Conservation (phyloP, 2,797 vertebrate genomes). For the Anableps anableps region DNA sequence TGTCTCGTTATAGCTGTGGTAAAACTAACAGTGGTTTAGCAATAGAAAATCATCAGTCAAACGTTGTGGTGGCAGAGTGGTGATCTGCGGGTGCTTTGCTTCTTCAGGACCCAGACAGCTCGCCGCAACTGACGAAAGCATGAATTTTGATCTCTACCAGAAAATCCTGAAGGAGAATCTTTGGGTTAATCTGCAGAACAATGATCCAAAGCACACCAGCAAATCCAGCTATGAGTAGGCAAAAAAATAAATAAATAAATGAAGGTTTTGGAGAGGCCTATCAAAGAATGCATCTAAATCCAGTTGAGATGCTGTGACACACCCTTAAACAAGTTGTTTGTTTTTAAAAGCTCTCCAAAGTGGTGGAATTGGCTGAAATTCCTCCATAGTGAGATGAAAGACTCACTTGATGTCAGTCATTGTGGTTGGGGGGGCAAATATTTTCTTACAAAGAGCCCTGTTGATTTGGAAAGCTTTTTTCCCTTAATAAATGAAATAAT, state of each 20-base stretch:
- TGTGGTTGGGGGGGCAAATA: not conserved
- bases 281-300: not conserved
- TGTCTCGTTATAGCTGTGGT: too few relatives aligned
- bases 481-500: not conserved
- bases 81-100: too few relatives aligned
- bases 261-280: not conserved
- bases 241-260: not conserved
- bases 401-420: not conserved
- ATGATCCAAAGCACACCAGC: not conserved
- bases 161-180: too few relatives aligned
- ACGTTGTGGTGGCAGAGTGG: too few relatives aligned
- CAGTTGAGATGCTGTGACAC: not conserved
- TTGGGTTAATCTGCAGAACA: not conserved
- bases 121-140: too few relatives aligned
- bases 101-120: too few relatives aligned
- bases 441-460: not conserved
- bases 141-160: too few relatives aligned
- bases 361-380: not conserved
- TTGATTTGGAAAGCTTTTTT: not conserved
- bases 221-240: not conserved
- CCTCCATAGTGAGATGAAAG: not conserved
- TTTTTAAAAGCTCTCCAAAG: not conserved
- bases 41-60: too few relatives aligned
- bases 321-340: not conserved
- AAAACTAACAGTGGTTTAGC: too few relatives aligned